Evolutionary conservation across 1,140 invertebrate genomes (phyloP), one percentile per base, ranked within the genome.

Genomic region (Phthorimaea operculella): DNA sequence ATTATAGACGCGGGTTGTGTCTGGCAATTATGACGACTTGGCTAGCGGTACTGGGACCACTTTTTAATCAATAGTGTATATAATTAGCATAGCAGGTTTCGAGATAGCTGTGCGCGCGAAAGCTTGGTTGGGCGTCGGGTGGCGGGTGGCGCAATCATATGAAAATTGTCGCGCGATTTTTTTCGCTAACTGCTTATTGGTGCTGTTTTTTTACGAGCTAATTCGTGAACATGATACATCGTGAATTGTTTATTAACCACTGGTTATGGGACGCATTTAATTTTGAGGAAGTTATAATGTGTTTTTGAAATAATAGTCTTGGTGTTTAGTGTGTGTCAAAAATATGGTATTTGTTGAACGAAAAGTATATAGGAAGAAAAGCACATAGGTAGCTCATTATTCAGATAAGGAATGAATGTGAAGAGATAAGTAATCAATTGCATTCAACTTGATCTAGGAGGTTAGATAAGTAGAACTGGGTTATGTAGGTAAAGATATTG

Each of bases 21-120:
- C 50, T 58, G 63, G 59, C 70, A 79, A 80, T 80, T 83, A 79
- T 76, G 74, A 82, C 71, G 61, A 77, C 67, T 59, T 65, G 66
- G 56, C 71, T 81, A 83, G 79, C 78, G 78, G 79, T 76, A 79
- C 63, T 51, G 47, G 60, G 67, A 51, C 65, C 33, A 74, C 66
- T 74, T 75, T 76, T 74, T 77, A 79, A 75, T 79, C 68, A 74
- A 76, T 79, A 70, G 66, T 60, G 42, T 33, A 51, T 33, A 51
- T 53, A 39, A 79, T 82, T 82, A 66, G 71, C 77, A 79, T 82
- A 77, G 76, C 74, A 53, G 64, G 75, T 79, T 75, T 60, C 11
- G 54, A 56, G 57, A 33, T 11, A 21, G 48, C 10, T 21, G 16
- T 16, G 9, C 16, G 10, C 12, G 21, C 21, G 48, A 50, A 28